Evolutionary conservation across 2,113 vertebrate genomes (phyloP).

Genomic region (Petroica traversi): DNA sequence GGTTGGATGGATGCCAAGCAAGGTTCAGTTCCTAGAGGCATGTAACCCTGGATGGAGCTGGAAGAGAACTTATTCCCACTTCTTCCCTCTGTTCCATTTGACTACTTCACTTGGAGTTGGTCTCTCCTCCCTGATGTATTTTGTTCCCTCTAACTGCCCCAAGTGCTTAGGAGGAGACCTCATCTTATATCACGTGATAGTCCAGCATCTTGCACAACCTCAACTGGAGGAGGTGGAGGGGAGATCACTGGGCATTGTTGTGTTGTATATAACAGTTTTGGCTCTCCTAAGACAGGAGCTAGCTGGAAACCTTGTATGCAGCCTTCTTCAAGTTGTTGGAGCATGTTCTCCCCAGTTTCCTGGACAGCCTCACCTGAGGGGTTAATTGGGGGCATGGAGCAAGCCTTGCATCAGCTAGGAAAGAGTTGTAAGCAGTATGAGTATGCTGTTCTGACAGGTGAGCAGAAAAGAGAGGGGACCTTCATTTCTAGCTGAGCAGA

Average conservation of each 20-base stretch:
- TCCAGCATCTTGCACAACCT: not conserved
- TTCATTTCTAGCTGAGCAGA: not conserved
- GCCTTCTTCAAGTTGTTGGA: not conserved
- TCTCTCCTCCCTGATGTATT: not conserved
- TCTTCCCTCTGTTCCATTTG: not conserved
- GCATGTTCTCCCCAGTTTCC: not conserved
- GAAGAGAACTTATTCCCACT: not conserved
- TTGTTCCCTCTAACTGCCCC: not conserved
- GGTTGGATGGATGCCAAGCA: not conserved
- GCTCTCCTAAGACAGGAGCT: not conserved
- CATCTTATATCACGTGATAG: accelerated
- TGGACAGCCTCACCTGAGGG: not conserved
- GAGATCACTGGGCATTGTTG: not conserved
- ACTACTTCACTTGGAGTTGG: not conserved
- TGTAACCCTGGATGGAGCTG: not conserved
- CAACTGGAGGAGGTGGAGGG: not conserved
- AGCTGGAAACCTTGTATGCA: not conserved
- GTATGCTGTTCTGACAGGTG: not conserved
- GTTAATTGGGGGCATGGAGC: not conserved
- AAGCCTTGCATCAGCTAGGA: not conserved
- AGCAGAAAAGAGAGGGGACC: not conserved
- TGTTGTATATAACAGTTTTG: not conserved
- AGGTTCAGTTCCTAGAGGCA: not conserved
- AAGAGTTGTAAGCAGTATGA: not conserved
- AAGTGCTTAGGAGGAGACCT: not conserved